Evolutionary conservation across 2,888 invertebrate genomes (phyloP).

Genomic region (Rosalia funebris): DNA sequence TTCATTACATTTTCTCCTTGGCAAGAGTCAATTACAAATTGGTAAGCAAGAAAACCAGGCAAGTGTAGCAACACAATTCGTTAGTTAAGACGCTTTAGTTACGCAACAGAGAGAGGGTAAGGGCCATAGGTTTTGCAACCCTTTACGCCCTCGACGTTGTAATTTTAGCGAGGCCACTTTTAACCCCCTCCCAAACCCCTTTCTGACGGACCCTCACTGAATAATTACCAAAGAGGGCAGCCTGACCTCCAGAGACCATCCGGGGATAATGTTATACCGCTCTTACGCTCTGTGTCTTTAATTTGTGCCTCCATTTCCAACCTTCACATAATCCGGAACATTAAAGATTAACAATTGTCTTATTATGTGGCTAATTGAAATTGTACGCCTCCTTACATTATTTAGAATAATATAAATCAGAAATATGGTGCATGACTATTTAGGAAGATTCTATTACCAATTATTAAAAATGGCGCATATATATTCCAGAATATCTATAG

Average conservation of each 20-base stretch:
- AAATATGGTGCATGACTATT: too few species aligned
- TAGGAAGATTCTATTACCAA: too few species aligned
- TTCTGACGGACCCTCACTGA: conserved; percentile 58
- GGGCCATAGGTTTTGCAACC: conserved; percentile 49
- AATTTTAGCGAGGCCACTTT: conserved; percentile 48
- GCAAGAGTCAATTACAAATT: conserved; percentile 26
- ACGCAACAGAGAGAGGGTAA: conserved; percentile 32
- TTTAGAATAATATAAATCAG: too few species aligned
- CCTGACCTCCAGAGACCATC: conserved; percentile 61
- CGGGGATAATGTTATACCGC: conserved; percentile 54
- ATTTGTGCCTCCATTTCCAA: conserved; percentile 33
- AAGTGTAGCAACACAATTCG: conserved; percentile 40
- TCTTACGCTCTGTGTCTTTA: conserved; percentile 17
- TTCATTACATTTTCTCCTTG: background rate
- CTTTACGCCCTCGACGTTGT: conserved; percentile 52
- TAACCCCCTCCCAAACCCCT: conserved; percentile 34
- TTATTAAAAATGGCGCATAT: too few species aligned
- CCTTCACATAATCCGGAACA: conserved; percentile 20
- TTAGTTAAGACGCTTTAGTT: conserved; percentile 40
- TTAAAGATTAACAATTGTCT: conserved; percentile 28
- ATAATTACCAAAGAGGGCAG: conserved; percentile 59
- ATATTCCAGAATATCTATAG: too few species aligned
- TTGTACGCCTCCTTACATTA: background rate
- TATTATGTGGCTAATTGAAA: conserved; percentile 26
- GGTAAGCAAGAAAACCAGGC: conserved; percentile 25